Evolutionary conservation across 2,113 vertebrate species (phyloP), one percentile per base, ranked within the genome.

Genomic region (Silurus glanis): DNA sequence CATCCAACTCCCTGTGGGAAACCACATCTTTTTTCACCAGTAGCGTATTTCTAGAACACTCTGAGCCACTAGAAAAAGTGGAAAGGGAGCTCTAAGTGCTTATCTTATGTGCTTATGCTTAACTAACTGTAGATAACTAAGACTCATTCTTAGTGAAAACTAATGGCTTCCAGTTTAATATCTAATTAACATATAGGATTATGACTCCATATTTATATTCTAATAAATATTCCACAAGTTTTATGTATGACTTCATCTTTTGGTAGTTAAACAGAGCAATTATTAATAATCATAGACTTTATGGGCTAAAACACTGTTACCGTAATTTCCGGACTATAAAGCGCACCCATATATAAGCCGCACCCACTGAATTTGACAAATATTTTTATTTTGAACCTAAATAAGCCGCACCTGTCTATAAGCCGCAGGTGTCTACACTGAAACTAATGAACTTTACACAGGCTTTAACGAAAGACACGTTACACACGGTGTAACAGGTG

Each of bases 1-100:
- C 83, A 71, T 72, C 28, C 69, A 84, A 71, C 71, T 28, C 62
- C 45, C 61, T 6, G 21, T 58, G 71, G 78, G 19, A 69, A 67
- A 61, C 75, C 12, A 47, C 16, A 28, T 78, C 67, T 67, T 51
- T 37, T 71, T 81, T 82, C 64, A 71, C 8, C 13, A 71, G 58
- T 25, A 8, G 6, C 21, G 10, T 28, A 25, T 14, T 81, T 84
- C 53, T 4, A 84, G 83, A 66, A 88, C 79, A 45, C 64, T 21
- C 21, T 19, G 37, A 80, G 62, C 67, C 62, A 13, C 51, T 53
- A 56, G 51, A 64, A 37, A 10, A 64, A 86, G 61, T 21, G n/a
- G 45, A 78, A 67, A 21, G 45, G 71, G 71, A 71, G 83, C 51
- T 66, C 66, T 75, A 28, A 37, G 47, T 16, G 51, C 25, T 80